Base-by-base conservation (phyloP, 1,140 invertebrate genomes). In the Brachionus rubens region DNA sequence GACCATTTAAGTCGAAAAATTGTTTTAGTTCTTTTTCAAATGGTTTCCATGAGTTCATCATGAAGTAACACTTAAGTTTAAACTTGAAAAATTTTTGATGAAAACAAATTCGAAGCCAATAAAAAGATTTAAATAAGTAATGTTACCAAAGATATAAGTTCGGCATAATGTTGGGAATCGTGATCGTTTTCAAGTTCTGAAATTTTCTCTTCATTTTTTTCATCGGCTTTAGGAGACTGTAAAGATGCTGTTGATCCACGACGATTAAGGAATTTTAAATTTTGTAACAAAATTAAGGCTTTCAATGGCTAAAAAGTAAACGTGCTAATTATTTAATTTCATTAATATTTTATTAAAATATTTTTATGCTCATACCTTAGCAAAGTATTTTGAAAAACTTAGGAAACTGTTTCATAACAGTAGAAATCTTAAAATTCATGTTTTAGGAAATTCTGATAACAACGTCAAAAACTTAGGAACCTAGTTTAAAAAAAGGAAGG, bases 11-110 rank as follows among this genome's bases (percentile, higher is more conserved):
- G 5, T 62, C 56, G 28, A 2, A 16, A 10, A 36, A 62, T 14
- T 40, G 41, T 26, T 43, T 41, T 5, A 65, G 40, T 21, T 65
- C 59, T 65, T 65, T 65, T 12, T 28, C 41, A 24, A 65, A 65
- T 14, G 12, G 19, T 65, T 65, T 65, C 41, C 41, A 41, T 43
- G 59, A 65, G 30, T 65, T 65, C 10, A 65, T 43, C 12, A 65
- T 36, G 26, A 65, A 65, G 43, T 24, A 65, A 24, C 59, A 65
- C 43, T 65, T 65, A 4, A 65, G 59, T 26, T 65, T 65, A 26
- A 65, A 65, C 59, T 65, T 19, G 24, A 43, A 36, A 41, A 21
- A 40, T 59, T 59, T 36, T 16, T 59, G n/a, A 33, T 33, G 16
- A n/a, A n/a, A n/a, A n/a, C n/a, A n/a, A n/a, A n/a, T n/a, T n/a